phyloP scores from a whole-genome alignment of 2,888 invertebrate genomes.

The Dasypolia templi region DNA sequence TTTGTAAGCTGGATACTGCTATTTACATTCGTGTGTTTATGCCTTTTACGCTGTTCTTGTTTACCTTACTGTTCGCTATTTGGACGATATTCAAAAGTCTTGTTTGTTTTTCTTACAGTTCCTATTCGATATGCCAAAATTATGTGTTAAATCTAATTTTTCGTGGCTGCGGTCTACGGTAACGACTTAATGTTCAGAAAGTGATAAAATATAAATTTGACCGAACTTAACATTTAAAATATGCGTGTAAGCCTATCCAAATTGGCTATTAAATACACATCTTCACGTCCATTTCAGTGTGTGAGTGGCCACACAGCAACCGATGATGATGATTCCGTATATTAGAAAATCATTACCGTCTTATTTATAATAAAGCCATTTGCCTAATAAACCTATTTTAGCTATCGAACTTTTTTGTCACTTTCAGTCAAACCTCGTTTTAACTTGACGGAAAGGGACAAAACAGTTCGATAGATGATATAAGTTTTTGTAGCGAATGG shows the following conservation, averaged over 20 bases:
- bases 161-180: neutral
- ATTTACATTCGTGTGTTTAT: conserved; percentile 32
- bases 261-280: neutral
- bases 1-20: conserved; percentile 17
- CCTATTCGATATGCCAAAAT: neutral
- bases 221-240: neutral
- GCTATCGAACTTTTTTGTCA: no score
- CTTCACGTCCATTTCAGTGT: neutral
- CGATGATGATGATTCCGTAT: neutral
- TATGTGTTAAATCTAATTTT: neutral
- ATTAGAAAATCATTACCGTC: no score
- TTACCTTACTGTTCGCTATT: conserved; percentile 26
- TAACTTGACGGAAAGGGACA: no score
- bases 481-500: no score
- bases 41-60: conserved; percentile 13
- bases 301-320: neutral
- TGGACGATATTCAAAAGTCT: conserved; percentile 30
- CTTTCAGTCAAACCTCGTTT: no score
- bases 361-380: no score
- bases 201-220: neutral
- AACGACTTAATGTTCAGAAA: neutral
- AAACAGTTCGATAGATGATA: no score
- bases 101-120: conserved; percentile 17
- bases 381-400: no score
- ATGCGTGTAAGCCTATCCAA: neutral